phyloP scores from a whole-genome alignment of 2,888 invertebrate genomes.

The Darwinula stevensoni region DNA sequence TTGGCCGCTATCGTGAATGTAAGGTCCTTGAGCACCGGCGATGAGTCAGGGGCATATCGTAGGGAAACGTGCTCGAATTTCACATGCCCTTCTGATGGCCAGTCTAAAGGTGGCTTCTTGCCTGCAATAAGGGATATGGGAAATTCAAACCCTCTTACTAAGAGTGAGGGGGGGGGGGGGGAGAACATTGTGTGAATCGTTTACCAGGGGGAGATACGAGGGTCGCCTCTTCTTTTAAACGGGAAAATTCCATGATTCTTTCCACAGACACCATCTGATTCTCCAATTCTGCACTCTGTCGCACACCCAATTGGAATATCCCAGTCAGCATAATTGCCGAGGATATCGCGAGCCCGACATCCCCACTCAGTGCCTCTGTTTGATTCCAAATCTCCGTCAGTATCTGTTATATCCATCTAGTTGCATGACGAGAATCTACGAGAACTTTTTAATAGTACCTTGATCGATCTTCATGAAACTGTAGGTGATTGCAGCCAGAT shows the following conservation, averaged over 20 bases:
- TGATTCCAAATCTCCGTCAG: no score
- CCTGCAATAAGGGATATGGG: no score
- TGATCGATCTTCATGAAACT: conserved; percentile 61
- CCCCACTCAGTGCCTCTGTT: conserved; percentile 21
- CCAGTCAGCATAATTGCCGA: conserved; percentile 41
- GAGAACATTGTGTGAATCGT: no score
- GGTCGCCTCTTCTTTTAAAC: conserved; percentile 35
- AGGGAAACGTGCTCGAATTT: conserved; percentile 13
- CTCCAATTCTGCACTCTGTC: conserved; percentile 45
- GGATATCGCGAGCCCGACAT: conserved; percentile 38
- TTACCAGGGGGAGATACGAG: conserved; percentile 24
- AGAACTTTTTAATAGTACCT: no score
- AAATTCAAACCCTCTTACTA: no score
- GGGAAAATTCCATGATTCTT: conserved; percentile 44
- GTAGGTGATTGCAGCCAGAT: conserved; percentile 54
- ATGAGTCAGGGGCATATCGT: conserved; percentile 15
- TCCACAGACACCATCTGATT: conserved; percentile 28
- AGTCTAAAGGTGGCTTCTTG: conserved; percentile 14
- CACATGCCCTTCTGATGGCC: conserved; percentile 16
- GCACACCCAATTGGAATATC: conserved; percentile 70
- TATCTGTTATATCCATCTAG: no score
- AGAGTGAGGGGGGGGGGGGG: no score
- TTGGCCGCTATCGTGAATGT: conserved; percentile 16
- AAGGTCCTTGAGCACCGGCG: conserved; percentile 17
- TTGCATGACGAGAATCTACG: no score